Evolutionary conservation across 1,140 invertebrate genomes (phyloP).

Genomic region (Chelonus insularis): DNA sequence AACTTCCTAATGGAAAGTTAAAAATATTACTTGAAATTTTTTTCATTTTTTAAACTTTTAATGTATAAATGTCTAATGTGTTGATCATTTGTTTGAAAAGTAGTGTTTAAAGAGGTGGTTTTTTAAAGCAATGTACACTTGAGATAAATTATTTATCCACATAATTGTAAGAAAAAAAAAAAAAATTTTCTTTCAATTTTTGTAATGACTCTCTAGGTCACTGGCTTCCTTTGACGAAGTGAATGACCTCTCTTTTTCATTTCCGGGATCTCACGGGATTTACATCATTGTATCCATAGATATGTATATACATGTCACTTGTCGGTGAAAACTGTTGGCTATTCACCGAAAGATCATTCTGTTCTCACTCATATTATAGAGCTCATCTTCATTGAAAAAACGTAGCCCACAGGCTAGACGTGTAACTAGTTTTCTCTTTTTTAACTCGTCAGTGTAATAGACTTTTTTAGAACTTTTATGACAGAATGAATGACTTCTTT

Average conservation of each 20-base stretch:
- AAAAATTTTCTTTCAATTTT: too few species aligned
- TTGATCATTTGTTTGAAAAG: too few species aligned
- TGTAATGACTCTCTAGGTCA: too few species aligned
- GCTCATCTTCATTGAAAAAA: constrained; percentile 13
- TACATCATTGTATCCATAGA: background rate
- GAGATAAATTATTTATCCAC: too few species aligned
- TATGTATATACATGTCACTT: constrained; percentile 40
- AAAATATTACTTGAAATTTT: too few species aligned
- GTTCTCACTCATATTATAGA: constrained; percentile 7
- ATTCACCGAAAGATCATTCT: constrained; percentile 48
- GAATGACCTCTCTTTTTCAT: constrained; percentile 42
- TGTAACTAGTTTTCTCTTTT: constrained; percentile 32
- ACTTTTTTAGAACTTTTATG: constrained; percentile 26
- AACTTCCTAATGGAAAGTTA: too few species aligned
- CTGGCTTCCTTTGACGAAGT: constrained; percentile 44
- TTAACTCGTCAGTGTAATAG: constrained; percentile 4
- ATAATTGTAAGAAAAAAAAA: too few species aligned
- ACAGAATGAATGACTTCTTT: background rate
- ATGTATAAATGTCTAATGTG: too few species aligned
- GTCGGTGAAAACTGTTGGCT: constrained; percentile 47
- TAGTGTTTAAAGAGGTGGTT: too few species aligned
- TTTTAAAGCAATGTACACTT: too few species aligned
- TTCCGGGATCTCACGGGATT: constrained; percentile 39
- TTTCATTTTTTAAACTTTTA: too few species aligned
- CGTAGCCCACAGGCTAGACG: constrained; percentile 31